phyloP scores from a whole-genome alignment of 2,113 vertebrate species.

The Columba livia region DNA sequence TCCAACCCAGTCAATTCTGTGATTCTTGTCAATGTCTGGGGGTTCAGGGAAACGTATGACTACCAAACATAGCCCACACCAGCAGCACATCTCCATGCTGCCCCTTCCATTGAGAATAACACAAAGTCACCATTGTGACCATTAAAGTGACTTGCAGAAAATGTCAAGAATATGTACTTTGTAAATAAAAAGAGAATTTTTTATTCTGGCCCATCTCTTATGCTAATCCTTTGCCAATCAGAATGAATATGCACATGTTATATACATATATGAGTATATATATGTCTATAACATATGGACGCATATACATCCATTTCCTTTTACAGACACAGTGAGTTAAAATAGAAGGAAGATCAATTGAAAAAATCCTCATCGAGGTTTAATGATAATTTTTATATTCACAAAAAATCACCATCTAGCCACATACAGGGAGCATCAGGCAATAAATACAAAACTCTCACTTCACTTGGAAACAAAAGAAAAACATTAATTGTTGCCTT shows the following conservation, averaged over 20 bases:
- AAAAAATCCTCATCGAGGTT: background rate
- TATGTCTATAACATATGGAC: no score
- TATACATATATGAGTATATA: background rate
- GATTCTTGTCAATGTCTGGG: background rate
- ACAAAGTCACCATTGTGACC: background rate
- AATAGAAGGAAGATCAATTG: background rate
- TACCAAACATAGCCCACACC: background rate
- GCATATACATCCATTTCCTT: background rate
- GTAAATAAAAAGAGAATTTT: background rate
- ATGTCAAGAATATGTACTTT: background rate
- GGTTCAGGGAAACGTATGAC: background rate
- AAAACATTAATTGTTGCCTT: background rate
- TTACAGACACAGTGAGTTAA: background rate
- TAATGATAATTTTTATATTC: background rate
- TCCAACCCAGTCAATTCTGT: no score
- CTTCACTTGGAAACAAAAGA: background rate
- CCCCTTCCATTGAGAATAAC: background rate
- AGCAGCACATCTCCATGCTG: background rate
- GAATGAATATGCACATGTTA: background rate
- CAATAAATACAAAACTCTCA: background rate
- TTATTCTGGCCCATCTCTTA: background rate
- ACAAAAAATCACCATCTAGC: background rate
- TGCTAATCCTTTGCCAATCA: background rate
- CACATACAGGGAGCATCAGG: background rate
- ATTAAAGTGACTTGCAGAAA: background rate